Evolutionary conservation across 2,113 vertebrate genomes (phyloP).

Genomic region (Chauna torquata): DNA sequence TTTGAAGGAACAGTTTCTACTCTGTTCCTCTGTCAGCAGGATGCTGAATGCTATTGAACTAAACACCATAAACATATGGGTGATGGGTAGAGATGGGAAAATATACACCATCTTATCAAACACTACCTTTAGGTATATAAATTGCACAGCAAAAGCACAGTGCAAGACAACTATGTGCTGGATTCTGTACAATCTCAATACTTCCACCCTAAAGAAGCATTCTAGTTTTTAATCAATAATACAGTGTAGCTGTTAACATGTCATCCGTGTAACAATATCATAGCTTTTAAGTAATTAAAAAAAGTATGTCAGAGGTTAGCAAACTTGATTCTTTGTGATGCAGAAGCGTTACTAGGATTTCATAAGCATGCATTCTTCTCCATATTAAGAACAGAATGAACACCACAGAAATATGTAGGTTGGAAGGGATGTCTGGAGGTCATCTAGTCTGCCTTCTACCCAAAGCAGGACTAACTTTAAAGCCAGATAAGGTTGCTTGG

Average conservation of each 20-base stretch:
- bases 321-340: neutral
- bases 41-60: neutral
- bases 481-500: neutral
- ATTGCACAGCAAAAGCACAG: neutral
- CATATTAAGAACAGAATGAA: neutral
- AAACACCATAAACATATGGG: neutral
- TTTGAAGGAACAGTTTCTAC: neutral
- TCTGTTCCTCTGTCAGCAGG: neutral
- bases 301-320: neutral
- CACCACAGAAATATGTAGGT: neutral
- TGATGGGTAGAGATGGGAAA: neutral
- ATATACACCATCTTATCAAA: neutral
- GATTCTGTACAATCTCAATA: neutral
- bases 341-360: neutral
- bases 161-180: neutral
- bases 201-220: neutral
- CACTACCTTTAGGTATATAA: neutral
- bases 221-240: neutral
- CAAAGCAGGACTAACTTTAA: neutral
- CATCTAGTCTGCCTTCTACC: neutral
- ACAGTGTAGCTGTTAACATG: neutral
- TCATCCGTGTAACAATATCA: neutral
- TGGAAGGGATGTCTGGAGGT: neutral
- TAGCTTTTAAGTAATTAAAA: neutral
- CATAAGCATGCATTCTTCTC: too few relatives aligned